These are phyloP conservation scores for Euura saliciscinereae DNA, from an alignment of 1,140 invertebrate genomes.

Conservation along the genomic window DNA sequence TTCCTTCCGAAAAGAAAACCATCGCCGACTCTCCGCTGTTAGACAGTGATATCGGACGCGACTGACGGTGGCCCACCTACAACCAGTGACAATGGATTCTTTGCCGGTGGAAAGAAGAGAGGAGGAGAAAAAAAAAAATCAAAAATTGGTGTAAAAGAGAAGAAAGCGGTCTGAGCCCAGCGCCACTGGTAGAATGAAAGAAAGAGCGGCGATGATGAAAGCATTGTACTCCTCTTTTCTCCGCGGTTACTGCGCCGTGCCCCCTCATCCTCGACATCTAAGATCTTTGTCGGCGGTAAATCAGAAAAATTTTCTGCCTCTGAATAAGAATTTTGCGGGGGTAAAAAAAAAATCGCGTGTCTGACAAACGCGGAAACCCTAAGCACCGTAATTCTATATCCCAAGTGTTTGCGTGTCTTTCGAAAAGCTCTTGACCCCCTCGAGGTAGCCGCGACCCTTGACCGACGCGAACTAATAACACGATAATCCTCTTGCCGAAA, in stretches of 20 bases:
- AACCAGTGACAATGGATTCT: constrained; percentile 54
- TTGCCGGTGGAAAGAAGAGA: constrained; percentile 42
- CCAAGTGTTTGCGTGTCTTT: constrained; percentile 13
- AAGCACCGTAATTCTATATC: constrained; percentile 3
- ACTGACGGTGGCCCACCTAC: constrained; percentile 44
- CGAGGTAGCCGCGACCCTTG: constrained; percentile 32
- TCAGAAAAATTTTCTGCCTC: too few relatives aligned
- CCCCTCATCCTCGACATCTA: constrained; percentile 24
- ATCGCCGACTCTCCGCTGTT: background rate
- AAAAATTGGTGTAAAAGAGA: constrained; percentile 7
- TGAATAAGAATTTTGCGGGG: background rate
- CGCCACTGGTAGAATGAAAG: constrained; percentile 39
- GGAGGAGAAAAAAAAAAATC: constrained; percentile 46
- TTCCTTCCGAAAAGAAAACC: background rate
- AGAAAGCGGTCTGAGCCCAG: background rate
- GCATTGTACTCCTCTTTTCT: constrained; percentile 48
- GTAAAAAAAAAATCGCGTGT: background rate
- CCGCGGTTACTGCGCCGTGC: constrained; percentile 13
- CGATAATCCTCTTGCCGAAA: constrained; percentile 50
- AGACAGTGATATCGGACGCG: constrained; percentile 47
- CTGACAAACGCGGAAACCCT: background rate
- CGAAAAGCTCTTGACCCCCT: background rate
- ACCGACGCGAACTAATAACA: constrained; percentile 44
- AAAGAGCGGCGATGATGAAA: constrained; percentile 60
- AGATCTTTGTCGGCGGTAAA: constrained; percentile 4